Conservation (phyloP, 2,888 invertebrate genomes). For the Drosophila colorata region DNA sequence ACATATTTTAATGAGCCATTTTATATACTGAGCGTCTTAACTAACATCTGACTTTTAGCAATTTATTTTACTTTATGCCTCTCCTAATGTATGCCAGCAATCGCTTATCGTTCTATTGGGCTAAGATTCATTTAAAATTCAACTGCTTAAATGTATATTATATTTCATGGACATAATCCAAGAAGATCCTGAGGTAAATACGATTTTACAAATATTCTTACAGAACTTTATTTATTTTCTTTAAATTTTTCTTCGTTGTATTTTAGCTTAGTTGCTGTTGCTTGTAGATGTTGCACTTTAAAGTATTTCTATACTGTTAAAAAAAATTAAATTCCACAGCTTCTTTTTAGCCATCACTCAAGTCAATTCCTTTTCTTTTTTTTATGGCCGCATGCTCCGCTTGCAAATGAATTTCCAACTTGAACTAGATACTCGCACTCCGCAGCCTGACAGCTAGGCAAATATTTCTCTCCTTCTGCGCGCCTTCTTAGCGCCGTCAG, state of each 20-base stretch:
- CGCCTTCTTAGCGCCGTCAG: too few species aligned
- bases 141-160: background rate
- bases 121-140: background rate
- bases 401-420: slow-evolving; percentile 61
- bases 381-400: slow-evolving; percentile 35
- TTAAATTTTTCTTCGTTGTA: background rate
- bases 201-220: background rate
- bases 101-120: background rate
- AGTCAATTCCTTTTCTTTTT: slow-evolving; percentile 39
- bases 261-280: background rate
- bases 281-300: slow-evolving; percentile 17
- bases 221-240: background rate
- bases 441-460: slow-evolving; percentile 48
- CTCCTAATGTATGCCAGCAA: background rate
- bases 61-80: slow-evolving; percentile 2
- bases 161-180: background rate
- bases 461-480: slow-evolving; percentile 38
- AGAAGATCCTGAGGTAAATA: slow-evolving; percentile 2
- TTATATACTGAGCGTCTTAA: slow-evolving; percentile 10
- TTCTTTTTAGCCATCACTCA: slow-evolving; percentile 61
- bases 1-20: slow-evolving; percentile 30
- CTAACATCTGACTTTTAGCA: slow-evolving; percentile 3
- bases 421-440: slow-evolving; percentile 33
- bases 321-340: slow-evolving; percentile 53
- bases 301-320: slow-evolving; percentile 5